Conservation (phyloP, 2,888 invertebrate genomes). For the Eledone cirrhosa region DNA sequence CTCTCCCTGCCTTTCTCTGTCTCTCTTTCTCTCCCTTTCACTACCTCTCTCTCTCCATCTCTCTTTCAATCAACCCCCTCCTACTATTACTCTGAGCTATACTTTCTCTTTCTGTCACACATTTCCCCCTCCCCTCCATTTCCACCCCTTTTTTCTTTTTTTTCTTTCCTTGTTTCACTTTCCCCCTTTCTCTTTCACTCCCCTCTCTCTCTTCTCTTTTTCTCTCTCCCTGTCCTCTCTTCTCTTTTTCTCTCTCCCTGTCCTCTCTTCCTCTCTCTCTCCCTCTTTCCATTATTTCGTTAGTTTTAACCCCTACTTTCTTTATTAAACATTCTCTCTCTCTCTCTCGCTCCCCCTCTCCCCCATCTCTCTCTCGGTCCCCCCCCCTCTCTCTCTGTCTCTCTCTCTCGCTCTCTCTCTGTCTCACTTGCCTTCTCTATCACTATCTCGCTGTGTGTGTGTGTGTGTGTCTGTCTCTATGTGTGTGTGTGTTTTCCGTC, state of each 20-base stretch:
- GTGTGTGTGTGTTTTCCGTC: neutral
- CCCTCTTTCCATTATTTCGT: neutral
- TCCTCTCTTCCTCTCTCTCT: no score
- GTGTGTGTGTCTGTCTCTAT: neutral
- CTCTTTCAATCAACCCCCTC: neutral
- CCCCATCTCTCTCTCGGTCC: neutral
- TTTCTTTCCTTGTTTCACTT: neutral
- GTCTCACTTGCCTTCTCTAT: neutral
- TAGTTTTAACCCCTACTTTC: neutral
- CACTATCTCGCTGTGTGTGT: neutral
- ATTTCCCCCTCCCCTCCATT: neutral
- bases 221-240: neutral
- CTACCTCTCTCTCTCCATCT: neutral
- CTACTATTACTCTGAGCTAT: neutral
- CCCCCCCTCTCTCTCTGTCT: neutral
- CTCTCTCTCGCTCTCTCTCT: neutral
- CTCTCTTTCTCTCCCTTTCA: neutral
- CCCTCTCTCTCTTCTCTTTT: neutral
- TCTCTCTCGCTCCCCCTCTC: neutral
- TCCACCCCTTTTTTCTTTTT: neutral
- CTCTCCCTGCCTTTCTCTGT: neutral
- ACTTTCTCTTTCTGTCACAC: neutral
- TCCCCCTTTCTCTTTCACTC: neutral
- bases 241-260: neutral
- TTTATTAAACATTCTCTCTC: neutral